phyloP scores from a whole-genome alignment of 2,888 invertebrate genomes.

The Plagiodera versicolora region DNA sequence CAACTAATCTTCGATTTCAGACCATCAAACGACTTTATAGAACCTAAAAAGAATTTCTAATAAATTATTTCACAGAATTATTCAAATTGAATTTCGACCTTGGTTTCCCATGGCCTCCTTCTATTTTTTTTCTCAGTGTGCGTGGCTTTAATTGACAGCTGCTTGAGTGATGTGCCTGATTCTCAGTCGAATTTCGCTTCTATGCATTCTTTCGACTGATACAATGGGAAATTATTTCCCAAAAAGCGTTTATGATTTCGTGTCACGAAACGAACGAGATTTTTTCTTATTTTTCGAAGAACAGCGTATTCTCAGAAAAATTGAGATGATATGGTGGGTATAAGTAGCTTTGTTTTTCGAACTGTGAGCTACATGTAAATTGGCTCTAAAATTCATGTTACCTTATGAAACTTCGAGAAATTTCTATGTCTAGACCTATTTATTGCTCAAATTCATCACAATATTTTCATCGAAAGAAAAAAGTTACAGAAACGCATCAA shows the following conservation, averaged over 20 bases:
- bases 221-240: constrained; percentile 27
- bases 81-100: neutral
- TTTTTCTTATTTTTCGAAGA: too few relatives aligned
- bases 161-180: constrained; percentile 12
- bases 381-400: too few relatives aligned
- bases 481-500: too few relatives aligned
- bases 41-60: neutral
- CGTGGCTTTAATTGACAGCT: constrained; percentile 30
- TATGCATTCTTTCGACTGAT: constrained; percentile 23
- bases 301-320: neutral
- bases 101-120: constrained; percentile 20
- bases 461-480: too few relatives aligned
- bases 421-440: too few relatives aligned
- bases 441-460: too few relatives aligned
- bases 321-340: too few relatives aligned
- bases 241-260: constrained; percentile 3
- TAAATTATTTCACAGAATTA: neutral
- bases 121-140: constrained; percentile 22
- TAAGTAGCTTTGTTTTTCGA: too few relatives aligned
- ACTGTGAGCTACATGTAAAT: too few relatives aligned
- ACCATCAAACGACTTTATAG: neutral
- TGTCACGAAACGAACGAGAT: neutral
- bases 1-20: neutral
- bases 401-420: too few relatives aligned
- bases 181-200: constrained; percentile 27